A percentile compares a stretch with the other conserved stretches of the same genome.
Evolutionary conservation across 2,888 invertebrate species (phyloP).

Genomic region (Parnassius orleans): DNA sequence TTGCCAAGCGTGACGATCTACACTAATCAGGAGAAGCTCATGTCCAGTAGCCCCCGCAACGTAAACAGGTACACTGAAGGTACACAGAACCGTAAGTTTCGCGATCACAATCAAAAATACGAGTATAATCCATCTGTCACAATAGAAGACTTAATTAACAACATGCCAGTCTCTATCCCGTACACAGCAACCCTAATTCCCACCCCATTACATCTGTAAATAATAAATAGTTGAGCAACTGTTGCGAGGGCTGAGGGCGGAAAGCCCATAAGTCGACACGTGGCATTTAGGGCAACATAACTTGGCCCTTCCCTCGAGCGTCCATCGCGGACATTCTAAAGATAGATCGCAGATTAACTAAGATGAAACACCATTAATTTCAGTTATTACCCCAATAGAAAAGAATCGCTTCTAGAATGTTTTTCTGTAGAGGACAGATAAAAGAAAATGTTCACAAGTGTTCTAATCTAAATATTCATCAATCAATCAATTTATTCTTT

Average conservation of each 20-base stretch:
- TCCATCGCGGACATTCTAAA: slow-evolving; percentile 1
- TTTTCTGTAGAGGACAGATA: too few relatives aligned
- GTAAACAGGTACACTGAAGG: too few relatives aligned
- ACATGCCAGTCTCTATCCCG: background rate
- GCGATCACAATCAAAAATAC: background rate
- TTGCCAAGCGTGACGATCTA: too few relatives aligned
- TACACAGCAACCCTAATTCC: slow-evolving; percentile 18
- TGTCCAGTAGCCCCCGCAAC: too few relatives aligned
- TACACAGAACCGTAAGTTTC: background rate
- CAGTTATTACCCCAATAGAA: too few relatives aligned
- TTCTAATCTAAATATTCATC: too few relatives aligned
- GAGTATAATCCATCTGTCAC: slow-evolving; percentile 11
- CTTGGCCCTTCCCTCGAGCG: slow-evolving; percentile 10
- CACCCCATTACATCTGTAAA: slow-evolving; percentile 26
- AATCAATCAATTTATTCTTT: too few relatives aligned
- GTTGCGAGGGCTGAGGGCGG: slow-evolving; percentile 17
- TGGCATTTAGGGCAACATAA: slow-evolving; percentile 13
- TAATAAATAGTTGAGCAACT: slow-evolving; percentile 26
- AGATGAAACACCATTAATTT: background rate
- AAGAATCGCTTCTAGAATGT: too few relatives aligned
- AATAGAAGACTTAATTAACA: slow-evolving; percentile 19
- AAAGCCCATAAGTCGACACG: slow-evolving; percentile 27
- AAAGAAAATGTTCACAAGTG: too few relatives aligned
- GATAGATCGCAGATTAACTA: slow-evolving; percentile 11
- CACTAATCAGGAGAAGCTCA: too few relatives aligned